Percentiles rank a stretch among this genome's conserved stretches.
Conservation (phyloP, 2,797 vertebrate genomes). For the Holocentrus rufus region DNA sequence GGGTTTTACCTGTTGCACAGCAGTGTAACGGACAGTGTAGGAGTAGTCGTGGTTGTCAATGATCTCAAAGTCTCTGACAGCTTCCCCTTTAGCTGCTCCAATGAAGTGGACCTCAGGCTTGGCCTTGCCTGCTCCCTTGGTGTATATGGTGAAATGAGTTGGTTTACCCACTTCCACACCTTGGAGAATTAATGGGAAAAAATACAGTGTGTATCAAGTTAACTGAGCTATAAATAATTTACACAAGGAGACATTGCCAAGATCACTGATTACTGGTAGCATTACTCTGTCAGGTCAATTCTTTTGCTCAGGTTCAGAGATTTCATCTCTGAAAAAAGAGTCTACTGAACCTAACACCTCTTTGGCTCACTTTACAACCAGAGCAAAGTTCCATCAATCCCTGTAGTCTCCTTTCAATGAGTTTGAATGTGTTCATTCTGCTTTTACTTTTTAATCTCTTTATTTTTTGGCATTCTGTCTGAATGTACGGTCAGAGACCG, state of each 20-base stretch:
- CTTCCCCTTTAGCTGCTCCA: constrained; percentile 79
- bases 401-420: too few relatives aligned
- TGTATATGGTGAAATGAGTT: constrained; percentile 94
- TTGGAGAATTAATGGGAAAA: constrained; percentile 47
- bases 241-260: neutral
- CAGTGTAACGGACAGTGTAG: constrained; percentile 92
- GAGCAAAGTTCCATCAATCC: too few relatives aligned
- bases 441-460: too few relatives aligned
- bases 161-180: constrained; percentile 93
- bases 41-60: constrained; percentile 97
- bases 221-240: neutral
- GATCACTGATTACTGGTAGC: too few relatives aligned
- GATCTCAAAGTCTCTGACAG: constrained; percentile 91
- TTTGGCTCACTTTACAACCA: too few relatives aligned
- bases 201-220: neutral
- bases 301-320: too few relatives aligned
- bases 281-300: too few relatives aligned
- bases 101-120: constrained; percentile 88
- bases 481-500: too few relatives aligned
- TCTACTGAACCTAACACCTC: too few relatives aligned
- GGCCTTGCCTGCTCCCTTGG: constrained; percentile 94
- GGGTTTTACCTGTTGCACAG: constrained; percentile 85
- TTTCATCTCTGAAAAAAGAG: too few relatives aligned
- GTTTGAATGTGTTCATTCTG: too few relatives aligned
- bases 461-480: too few relatives aligned